Percentiles rank a stretch among this genome's conserved stretches.
Evolutionary conservation across 2,888 invertebrate genomes (phyloP).

Genomic region (Quadriops clusia): DNA sequence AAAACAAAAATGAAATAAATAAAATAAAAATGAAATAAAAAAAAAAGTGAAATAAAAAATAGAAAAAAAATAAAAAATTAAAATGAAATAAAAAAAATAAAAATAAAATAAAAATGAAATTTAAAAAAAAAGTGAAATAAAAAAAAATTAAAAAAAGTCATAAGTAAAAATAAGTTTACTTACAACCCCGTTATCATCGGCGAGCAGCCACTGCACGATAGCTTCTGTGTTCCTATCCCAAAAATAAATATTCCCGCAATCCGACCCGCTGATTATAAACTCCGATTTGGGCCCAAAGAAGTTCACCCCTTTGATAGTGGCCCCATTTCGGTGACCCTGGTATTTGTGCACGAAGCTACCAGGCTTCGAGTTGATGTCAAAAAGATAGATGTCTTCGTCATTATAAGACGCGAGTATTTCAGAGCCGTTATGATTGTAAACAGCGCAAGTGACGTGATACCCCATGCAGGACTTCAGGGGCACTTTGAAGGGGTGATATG

Average conservation of each 20-base stretch:
- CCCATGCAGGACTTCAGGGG: conserved; percentile 8
- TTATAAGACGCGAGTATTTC: conserved; percentile 90
- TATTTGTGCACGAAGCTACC: conserved; percentile 42
- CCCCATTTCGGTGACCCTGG: conserved; percentile 53
- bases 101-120: too few relatives aligned
- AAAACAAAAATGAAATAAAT: too few relatives aligned
- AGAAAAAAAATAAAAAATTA: too few relatives aligned
- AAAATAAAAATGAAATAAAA: too few relatives aligned
- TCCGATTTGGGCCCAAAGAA: conserved; percentile 89
- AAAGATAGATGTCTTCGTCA: conserved; percentile 85
- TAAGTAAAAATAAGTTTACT: conserved; percentile 29
- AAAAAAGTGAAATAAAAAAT: too few relatives aligned
- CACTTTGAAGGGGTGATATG: conserved; percentile 27
- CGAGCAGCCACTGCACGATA: conserved; percentile 79
- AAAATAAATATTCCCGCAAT: conserved; percentile 77
- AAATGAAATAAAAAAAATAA: too few relatives aligned
- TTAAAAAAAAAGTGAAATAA: conserved; percentile 1
- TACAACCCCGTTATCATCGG: conserved; percentile 75
- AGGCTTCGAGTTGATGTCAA: conserved; percentile 47
- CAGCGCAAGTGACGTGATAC: conserved; percentile 73
- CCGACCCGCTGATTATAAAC: conserved; percentile 86
- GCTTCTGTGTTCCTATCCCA: conserved; percentile 85
- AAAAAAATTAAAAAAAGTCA: conserved; percentile 4
- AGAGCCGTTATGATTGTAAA: conserved; percentile 82
- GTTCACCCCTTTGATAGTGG: conserved; percentile 81